phyloP scores from a whole-genome alignment of 2,888 invertebrate genomes.

The Carabus problematicus region DNA sequence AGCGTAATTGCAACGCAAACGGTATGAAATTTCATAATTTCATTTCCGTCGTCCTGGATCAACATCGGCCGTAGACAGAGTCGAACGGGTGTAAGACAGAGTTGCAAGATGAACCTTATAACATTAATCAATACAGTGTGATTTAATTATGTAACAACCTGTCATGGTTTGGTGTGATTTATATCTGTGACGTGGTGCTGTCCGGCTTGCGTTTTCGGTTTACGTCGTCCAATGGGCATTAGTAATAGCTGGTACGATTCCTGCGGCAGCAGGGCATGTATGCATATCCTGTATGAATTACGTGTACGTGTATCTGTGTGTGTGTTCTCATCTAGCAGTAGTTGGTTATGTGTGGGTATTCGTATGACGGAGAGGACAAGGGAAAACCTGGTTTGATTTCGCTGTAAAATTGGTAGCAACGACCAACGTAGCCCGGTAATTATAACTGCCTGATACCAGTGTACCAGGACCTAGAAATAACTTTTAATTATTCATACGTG shows the following conservation, averaged over 20 bases:
- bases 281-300: too few relatives aligned
- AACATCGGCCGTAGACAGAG: too few relatives aligned
- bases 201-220: neutral
- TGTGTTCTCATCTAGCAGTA: too few relatives aligned
- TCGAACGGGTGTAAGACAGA: too few relatives aligned
- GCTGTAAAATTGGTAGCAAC: conserved; percentile 20
- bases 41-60: neutral
- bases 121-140: conserved; percentile 37
- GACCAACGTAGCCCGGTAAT: neutral
- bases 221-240: neutral
- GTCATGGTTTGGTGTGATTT: conserved; percentile 26
- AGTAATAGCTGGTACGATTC: too few relatives aligned
- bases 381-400: conserved; percentile 20
- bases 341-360: too few relatives aligned
- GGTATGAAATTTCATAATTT: conserved; percentile 36
- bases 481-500: too few relatives aligned
- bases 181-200: conserved; percentile 9
- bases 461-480: too few relatives aligned
- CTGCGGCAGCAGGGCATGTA: too few relatives aligned
- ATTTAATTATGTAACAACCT: conserved; percentile 39
- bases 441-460: too few relatives aligned
- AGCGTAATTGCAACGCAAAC: conserved; percentile 29
- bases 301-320: too few relatives aligned
- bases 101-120: too few relatives aligned
- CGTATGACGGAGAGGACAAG: neutral